Percentiles rank a stretch among this genome's conserved stretches.
Evolutionary conservation across 2,113 vertebrate species (phyloP).

Genomic region (Crotalus helleri): DNA sequence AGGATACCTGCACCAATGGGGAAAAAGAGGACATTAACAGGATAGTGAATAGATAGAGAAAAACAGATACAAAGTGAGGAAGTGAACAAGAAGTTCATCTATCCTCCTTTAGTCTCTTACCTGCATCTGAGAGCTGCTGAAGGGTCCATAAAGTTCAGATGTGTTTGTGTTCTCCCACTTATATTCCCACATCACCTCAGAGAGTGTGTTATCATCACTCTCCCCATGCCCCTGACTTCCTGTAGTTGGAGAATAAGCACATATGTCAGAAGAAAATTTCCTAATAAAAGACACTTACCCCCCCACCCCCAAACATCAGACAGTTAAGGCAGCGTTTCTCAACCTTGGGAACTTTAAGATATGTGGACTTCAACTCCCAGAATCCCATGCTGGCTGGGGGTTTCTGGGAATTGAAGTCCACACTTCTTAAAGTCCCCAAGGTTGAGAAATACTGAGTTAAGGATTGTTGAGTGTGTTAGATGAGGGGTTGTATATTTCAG

Average conservation of each 20-base stretch:
- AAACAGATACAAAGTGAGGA: not conserved
- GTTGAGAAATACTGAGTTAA: not conserved
- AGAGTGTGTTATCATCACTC: conserved; percentile 39
- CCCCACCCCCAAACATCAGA: not conserved
- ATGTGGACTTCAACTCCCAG: not conserved
- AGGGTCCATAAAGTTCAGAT: conserved; percentile 85
- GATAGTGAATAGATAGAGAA: not conserved
- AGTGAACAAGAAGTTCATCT: not conserved
- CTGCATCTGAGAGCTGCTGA: conserved; percentile 91
- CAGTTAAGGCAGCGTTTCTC: not conserved
- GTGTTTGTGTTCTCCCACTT: conserved; percentile 81
- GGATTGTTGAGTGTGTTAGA: not conserved
- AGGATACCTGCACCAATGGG: not conserved
- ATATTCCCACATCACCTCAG: conserved; percentile 86
- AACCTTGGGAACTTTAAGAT: not conserved
- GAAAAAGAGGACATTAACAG: not conserved
- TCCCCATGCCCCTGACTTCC: not conserved
- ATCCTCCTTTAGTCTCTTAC: conserved; percentile 54
- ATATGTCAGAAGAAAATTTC: not conserved
- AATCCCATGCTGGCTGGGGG: too few species aligned
- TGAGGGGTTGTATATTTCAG: not conserved
- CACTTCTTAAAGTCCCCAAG: too few species aligned
- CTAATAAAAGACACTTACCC: not conserved
- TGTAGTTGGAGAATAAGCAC: conserved; percentile 20
- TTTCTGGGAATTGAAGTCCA: too few species aligned